A percentile compares a stretch with the other conserved stretches of the same genome.
phyloP scores from a whole-genome alignment of 1,140 invertebrate species.

The Phenacoccus solenopsis region DNA sequence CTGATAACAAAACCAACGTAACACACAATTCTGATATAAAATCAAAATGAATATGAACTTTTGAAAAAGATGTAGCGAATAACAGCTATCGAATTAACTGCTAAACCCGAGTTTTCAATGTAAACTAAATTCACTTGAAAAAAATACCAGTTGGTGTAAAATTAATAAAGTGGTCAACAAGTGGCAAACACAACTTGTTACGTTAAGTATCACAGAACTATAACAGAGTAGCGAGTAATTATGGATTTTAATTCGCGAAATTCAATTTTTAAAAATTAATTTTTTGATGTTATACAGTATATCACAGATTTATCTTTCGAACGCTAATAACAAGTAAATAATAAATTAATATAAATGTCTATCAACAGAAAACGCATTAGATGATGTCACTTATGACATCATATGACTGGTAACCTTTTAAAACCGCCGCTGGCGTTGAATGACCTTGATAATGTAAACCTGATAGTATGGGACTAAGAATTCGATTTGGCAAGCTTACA shows the following conservation, averaged over 20 bases:
- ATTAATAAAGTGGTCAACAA: conserved; percentile 12
- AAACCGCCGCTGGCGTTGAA: conserved; percentile 2
- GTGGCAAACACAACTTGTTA: conserved; percentile 16
- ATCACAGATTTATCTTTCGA: conserved; percentile 13
- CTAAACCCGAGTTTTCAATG: not conserved
- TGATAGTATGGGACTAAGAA: conserved; percentile 8
- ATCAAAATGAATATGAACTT: not conserved
- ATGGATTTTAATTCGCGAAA: not conserved
- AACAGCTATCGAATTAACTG: not conserved
- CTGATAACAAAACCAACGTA: not conserved
- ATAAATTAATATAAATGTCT: conserved; percentile 14
- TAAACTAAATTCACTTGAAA: not conserved
- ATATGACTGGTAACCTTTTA: conserved; percentile 16
- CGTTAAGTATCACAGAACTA: conserved; percentile 9
- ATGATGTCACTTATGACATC: conserved; percentile 17
- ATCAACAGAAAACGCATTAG: conserved; percentile 15
- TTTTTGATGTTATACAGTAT: not conserved
- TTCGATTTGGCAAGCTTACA: conserved; percentile 11
- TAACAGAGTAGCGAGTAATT: not conserved
- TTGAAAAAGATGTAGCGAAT: not conserved
- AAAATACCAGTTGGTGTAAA: conserved; percentile 1
- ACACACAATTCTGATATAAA: not conserved
- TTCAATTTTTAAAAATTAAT: not conserved
- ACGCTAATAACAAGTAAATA: not conserved
- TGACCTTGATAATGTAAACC: conserved; percentile 17